Evolutionary conservation across 1,140 invertebrate species (phyloP), one percentile per base, ranked within the genome.

Genomic region (Sinella curviseta): DNA sequence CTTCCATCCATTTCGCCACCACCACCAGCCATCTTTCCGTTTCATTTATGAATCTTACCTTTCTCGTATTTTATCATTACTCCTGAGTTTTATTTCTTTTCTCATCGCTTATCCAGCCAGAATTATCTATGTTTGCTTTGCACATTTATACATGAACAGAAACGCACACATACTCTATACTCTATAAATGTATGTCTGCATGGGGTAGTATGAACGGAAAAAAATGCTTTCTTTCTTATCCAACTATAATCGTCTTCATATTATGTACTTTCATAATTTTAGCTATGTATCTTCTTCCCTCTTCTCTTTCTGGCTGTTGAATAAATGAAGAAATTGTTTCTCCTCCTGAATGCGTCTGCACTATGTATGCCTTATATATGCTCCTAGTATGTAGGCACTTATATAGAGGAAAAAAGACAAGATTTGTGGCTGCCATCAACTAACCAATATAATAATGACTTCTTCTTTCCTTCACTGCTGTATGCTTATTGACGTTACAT

Each of bases 11-110:
- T n/a, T n/a, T n/a, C n/a, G n/a, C n/a, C 39, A 48, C 20, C 8
- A 48, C 20, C 39, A 48, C 8, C 8, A 48, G 20, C 39, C 39
- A 70, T 33, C 65, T 33, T 70, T 70, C 65, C 65, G 31, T 70
- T 70, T 70, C 65, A 70, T 70, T 70, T 70, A 70, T 70, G 65
- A 70, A 31, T 70, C 65, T 24, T 70, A 33, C 65, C 3, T 70
- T 70, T 31, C 65, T 70, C 65, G 65, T 70, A 70, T 70, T 70
- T 70, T 70, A 70, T 70, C 65, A 70, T 70, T 70, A 70, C 65
- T 70, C 31, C 31, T 33, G 28, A 70, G 65, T 70, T 70, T 78
- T 78, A 78, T 78, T 78, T 78, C 60, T 67, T 78, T 65, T 65
- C 60, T 26, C 60, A 70, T 78, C 77, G 28, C 77, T 78, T 65